A percentile compares a stretch with the other conserved stretches of the same genome.
Conservation (phyloP, 2,113 vertebrate species). For the Piprites chloris region DNA sequence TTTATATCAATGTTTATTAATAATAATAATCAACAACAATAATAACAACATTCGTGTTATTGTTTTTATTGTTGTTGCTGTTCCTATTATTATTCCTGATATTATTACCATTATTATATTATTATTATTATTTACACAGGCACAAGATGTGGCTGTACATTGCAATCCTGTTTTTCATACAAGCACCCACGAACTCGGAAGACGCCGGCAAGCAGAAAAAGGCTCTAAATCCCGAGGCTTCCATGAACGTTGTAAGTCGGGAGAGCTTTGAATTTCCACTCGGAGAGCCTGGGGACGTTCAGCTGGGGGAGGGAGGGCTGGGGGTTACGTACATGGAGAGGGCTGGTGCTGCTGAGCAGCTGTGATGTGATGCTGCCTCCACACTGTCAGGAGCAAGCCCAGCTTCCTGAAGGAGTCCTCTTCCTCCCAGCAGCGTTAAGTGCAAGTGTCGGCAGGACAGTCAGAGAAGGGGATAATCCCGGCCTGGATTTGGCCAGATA, state of each 20-base stretch:
- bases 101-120: neutral
- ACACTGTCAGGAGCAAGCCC: neutral
- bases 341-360: neutral
- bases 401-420: neutral
- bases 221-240: neutral
- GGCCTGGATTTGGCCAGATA: neutral
- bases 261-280: neutral
- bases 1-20: neutral
- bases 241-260: slow-evolving; percentile 41
- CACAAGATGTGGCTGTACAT: slow-evolving; percentile 4
- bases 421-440: neutral
- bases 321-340: too few species aligned
- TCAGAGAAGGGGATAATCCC: neutral
- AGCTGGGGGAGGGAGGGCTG: neutral
- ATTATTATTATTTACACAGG: neutral
- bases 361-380: rapidly evolving
- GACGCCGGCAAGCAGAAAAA: rapidly evolving
- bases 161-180: neutral
- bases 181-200: neutral
- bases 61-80: neutral
- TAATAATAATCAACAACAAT: neutral
- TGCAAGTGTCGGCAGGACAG: neutral
- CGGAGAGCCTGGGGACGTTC: rapidly evolving
- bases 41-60: neutral
- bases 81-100: too few species aligned